Evolutionary conservation across 2,113 vertebrate genomes (phyloP).

Genomic region (Pipa parva): DNA sequence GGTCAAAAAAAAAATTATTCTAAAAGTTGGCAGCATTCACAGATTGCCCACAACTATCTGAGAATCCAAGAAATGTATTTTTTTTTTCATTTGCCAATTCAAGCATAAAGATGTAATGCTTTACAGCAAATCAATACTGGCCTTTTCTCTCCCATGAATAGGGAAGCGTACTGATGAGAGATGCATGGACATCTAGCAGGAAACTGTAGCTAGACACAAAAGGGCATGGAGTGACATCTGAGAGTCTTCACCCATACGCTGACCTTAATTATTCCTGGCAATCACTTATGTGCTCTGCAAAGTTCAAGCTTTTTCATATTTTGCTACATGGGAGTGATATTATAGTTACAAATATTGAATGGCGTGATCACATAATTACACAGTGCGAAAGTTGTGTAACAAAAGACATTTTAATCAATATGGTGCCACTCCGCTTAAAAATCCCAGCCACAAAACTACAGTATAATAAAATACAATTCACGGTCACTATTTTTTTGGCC

Average conservation of each 20-base stretch:
- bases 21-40: constrained; percentile 27
- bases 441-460: background rate
- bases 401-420: constrained; percentile 7
- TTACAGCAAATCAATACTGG: constrained; percentile 36
- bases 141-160: constrained; percentile 35
- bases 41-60: constrained; percentile 18
- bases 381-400: background rate
- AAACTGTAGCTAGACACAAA: constrained; percentile 21
- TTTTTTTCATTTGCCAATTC: constrained; percentile 40
- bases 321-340: constrained; percentile 20
- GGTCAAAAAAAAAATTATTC: constrained; percentile 38
- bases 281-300: constrained; percentile 35
- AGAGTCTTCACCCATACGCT: constrained; percentile 18
- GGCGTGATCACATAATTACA: constrained; percentile 20
- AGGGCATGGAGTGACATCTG: constrained; percentile 24
- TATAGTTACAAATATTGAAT: constrained; percentile 28
- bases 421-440: background rate
- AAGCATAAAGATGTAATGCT: constrained; percentile 38
- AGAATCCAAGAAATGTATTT: constrained; percentile 38
- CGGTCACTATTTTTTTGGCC: background rate
- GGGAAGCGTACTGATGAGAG: constrained; percentile 19
- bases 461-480: background rate
- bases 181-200: constrained; percentile 15
- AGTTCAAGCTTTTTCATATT: constrained; percentile 35
- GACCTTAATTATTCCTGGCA: constrained; percentile 36